Evolutionary conservation across 2,113 vertebrate species (phyloP).

Genomic region (Podarcis raffonei): DNA sequence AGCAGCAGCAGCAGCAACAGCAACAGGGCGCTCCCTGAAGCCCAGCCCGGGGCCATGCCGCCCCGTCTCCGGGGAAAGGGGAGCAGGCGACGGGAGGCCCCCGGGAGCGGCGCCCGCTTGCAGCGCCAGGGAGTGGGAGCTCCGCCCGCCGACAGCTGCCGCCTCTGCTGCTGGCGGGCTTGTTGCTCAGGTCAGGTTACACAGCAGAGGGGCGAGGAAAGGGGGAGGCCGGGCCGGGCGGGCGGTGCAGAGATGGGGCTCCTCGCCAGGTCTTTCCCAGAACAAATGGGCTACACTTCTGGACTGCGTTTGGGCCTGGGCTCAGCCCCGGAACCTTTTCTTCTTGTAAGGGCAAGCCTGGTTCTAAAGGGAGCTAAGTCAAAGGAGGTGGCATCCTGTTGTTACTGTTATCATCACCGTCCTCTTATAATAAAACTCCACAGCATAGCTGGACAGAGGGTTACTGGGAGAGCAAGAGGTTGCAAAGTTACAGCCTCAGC

Average conservation of each 20-base stretch:
- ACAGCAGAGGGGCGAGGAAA: neutral
- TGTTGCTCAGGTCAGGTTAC: neutral
- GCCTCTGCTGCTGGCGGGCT: neutral
- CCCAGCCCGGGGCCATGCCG: constrained; percentile 6
- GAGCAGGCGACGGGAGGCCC: neutral
- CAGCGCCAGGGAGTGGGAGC: neutral
- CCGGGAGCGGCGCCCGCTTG: rapidly evolving
- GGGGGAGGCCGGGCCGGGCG: neutral
- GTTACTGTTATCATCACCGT: too few species aligned
- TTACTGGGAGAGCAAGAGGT: too few species aligned
- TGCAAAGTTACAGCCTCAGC: too few species aligned
- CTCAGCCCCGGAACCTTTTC: too few species aligned
- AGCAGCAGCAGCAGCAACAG: neutral
- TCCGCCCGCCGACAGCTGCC: constrained; percentile 19
- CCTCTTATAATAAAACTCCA: too few species aligned
- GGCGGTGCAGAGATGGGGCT: too few species aligned
- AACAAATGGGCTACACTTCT: too few species aligned
- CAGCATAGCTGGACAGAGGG: too few species aligned
- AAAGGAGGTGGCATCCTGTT: too few species aligned
- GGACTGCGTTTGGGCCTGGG: too few species aligned
- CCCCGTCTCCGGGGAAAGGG: neutral
- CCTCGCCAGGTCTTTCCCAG: neutral
- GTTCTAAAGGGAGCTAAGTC: too few species aligned
- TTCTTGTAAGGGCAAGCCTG: too few species aligned
- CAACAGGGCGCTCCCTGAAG: neutral